Evolutionary conservation across 2,888 invertebrate genomes (phyloP).

Genomic region (Eupithecia subumbrata): DNA sequence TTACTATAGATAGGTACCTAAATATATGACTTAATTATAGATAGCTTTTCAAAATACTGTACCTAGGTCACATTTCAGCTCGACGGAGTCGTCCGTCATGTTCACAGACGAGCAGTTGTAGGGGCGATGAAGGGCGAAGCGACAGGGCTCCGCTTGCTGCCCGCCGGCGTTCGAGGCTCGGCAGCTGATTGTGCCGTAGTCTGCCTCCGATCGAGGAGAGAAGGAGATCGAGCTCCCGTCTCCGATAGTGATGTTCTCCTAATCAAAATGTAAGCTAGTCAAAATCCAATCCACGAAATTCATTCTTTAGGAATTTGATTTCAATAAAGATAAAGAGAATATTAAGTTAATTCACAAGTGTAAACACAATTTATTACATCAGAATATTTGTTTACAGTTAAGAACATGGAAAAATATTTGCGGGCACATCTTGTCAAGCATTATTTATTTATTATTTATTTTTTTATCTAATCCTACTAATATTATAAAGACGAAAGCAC

Average conservation of each 20-base stretch:
- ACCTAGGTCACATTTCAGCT: constrained; percentile 88
- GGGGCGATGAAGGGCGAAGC: constrained; percentile 89
- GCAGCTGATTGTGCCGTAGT: constrained; percentile 90
- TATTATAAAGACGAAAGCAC: no score
- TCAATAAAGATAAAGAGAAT: background rate
- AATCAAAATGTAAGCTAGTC: constrained; percentile 19
- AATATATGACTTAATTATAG: no score
- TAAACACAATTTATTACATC: background rate
- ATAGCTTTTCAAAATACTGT: constrained; percentile 27
- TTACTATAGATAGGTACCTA: no score
- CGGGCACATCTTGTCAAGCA: no score
- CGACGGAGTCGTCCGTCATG: constrained; percentile 90
- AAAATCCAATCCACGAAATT: background rate
- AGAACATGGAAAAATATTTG: no score
- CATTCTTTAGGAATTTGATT: background rate
- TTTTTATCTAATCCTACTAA: no score
- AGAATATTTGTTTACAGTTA: background rate
- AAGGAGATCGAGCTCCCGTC: constrained; percentile 87
- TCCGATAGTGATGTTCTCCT: constrained; percentile 84
- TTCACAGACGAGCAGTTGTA: constrained; percentile 90
- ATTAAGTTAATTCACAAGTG: background rate
- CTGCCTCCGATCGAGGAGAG: constrained; percentile 89
- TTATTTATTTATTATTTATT: no score
- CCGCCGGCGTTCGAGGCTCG: constrained; percentile 90
- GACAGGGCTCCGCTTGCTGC: constrained; percentile 88